Conservation (phyloP, 2,888 invertebrate genomes). For the Ypsolopha scabrella region DNA sequence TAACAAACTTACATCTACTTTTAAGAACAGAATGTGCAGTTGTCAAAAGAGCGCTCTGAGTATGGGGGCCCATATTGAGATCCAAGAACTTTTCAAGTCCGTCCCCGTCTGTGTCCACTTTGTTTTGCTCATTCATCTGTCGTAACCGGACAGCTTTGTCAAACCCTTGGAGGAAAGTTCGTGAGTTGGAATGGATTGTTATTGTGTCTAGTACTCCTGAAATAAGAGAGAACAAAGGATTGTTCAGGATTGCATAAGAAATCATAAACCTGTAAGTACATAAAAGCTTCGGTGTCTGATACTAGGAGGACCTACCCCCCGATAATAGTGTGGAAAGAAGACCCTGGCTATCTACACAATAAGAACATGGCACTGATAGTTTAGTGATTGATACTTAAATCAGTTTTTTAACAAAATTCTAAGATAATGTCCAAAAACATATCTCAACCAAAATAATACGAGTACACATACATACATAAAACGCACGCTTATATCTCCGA, state of each 20-base stretch:
- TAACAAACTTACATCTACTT: slow-evolving; percentile 27
- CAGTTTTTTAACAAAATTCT: too few species aligned
- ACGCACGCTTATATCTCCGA: too few species aligned
- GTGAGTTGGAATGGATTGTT: slow-evolving; percentile 67
- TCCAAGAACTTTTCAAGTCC: slow-evolving; percentile 54
- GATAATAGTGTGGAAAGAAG: too few species aligned
- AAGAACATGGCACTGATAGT: too few species aligned
- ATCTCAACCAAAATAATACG: too few species aligned
- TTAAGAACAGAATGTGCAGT: slow-evolving; percentile 33
- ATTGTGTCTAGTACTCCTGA: slow-evolving; percentile 73
- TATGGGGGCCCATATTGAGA: slow-evolving; percentile 49
- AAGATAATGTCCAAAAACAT: too few species aligned
- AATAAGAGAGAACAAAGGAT: slow-evolving; percentile 10
- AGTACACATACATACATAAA: too few species aligned
- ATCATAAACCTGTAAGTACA: not conserved
- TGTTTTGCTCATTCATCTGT: slow-evolving; percentile 46
- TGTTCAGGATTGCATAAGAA: not conserved
- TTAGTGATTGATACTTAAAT: too few species aligned
- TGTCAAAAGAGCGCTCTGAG: slow-evolving; percentile 38
- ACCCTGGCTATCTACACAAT: too few species aligned
- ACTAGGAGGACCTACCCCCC: too few species aligned
- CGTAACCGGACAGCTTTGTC: slow-evolving; percentile 67
- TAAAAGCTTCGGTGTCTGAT: too few species aligned
- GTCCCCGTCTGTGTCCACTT: slow-evolving; percentile 25
- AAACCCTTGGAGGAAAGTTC: slow-evolving; percentile 73